Base-by-base conservation (phyloP, 2,888 invertebrate genomes). In the Trachelus troglodyta region DNA sequence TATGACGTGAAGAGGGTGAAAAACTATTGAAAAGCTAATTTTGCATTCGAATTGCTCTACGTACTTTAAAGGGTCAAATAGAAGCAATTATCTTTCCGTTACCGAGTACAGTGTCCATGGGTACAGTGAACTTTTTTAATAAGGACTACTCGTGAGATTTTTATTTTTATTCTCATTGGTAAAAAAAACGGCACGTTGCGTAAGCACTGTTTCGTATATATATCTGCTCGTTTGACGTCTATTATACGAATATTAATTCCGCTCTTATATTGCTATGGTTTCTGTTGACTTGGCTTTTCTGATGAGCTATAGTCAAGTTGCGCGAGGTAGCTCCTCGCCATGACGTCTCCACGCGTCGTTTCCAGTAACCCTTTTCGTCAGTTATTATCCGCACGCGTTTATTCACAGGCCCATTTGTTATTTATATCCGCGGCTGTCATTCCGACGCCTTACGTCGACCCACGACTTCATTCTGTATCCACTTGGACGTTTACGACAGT, bases 311-410 rank as follows among this genome's bases (percentile, higher is more conserved):
- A 56, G 56, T 56, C 56, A 23, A 23, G 56, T 23, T 56, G 56
- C 56, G 56, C 56, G 40, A 40, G 40, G 23, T 40, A 40, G 40
- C 15, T 40, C 40, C 15, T 40, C 15, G 56, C 56, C 56, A 9
- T 6, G 56, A 56, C 9, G 56, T 31, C 31, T 71, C 71, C 33
- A 12, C 71, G 71, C 71, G 31, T 37, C 71, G 71, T 31, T 31
- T 34, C 71, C 81, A 77, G 79, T 82, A 87, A 89, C 87, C 87
- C 88, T 87, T 84, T 87, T 81, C 83, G 82, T 78, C 82, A 79
- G 83, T 84, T 86, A 86, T 87, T 87, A 85, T 83, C 85, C 83
- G 86, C 87, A 86, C 86, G 87, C 87, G 84, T 81, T 80, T 80
- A 83, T 83, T 86, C 83, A 84, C 85, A 84, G 83, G 83, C 34